Evolutionary conservation across 2,797 vertebrate species (phyloP).

Genomic region (Leptoclinus maculatus): DNA sequence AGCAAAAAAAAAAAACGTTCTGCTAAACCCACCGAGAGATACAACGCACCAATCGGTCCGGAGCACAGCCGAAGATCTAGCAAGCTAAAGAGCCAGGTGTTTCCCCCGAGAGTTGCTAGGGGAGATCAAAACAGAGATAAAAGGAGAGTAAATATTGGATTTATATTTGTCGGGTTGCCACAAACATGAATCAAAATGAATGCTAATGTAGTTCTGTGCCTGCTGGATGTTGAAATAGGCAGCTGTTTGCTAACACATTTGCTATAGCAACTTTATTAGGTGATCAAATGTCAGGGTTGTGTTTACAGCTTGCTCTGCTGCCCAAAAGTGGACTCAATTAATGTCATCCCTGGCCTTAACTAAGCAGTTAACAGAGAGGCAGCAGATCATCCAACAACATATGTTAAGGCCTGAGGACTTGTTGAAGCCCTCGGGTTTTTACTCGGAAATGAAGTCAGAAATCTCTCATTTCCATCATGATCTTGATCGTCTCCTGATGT

Average conservation of each 20-base stretch:
- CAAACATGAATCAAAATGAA: constrained; percentile 7
- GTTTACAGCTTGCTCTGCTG: neutral
- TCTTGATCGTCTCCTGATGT: constrained; percentile 31
- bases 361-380: neutral
- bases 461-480: constrained; percentile 32
- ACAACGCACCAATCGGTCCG: neutral
- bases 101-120: neutral
- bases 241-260: constrained; percentile 2
- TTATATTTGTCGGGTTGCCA: neutral
- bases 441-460: constrained; percentile 17
- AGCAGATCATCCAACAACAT: neutral
- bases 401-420: neutral
- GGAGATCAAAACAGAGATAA: constrained; percentile 19
- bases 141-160: constrained; percentile 8
- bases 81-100: neutral
- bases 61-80: neutral
- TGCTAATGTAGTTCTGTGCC: neutral
- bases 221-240: constrained; percentile 14
- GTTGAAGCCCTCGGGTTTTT: constrained; percentile 20
- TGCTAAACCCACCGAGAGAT: neutral
- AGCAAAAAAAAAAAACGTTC: too few species aligned
- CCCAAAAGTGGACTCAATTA: neutral
- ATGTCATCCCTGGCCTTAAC: neutral
- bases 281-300: neutral
- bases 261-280: constrained; percentile 2